Evolutionary conservation across 1,140 invertebrate genomes (phyloP), one percentile per base, ranked within the genome.

Genomic region (Bilobella aurantiaca): DNA sequence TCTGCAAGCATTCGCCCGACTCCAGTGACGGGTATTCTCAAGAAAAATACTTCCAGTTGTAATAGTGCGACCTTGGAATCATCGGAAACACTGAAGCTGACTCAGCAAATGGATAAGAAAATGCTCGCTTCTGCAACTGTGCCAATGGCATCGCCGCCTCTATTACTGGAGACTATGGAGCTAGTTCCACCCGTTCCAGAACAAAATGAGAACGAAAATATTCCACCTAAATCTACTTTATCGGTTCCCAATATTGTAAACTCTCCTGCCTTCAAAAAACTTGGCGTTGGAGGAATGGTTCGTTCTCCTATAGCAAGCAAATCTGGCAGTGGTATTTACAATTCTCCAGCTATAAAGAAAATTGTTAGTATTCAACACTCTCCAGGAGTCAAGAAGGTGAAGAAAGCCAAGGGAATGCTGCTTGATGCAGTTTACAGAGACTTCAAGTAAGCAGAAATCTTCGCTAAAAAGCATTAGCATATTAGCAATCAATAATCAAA

Each of bases 401-500:
- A 46, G 59, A 62, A 62, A 46, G 18, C 34, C 2, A 62, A 66
- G 28, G 59, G 32, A 21, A 61, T 61, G 58, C 29, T 12, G 31
- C 53, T 62, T 53, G 58, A 61, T 37, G 18, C 12, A 23, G 25
- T 32, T 21, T 66, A 62, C 34, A 18, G 23, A 58, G 64, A 65
- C n/a, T 65, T 14, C 32, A 65, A 59, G 64, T 65, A 49, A 65
- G 64, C 27, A 8, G 12, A n/a, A n/a, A n/a, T n/a, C n/a, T n/a
- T n/a, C n/a, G n/a, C n/a, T n/a, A n/a, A n/a, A n/a, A n/a, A n/a
- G n/a, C n/a, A n/a, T n/a, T n/a, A n/a, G n/a, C n/a, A n/a, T n/a
- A n/a, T n/a, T n/a, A 37, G 3, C 46, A 18, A 3, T 14, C 16
- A 8, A 5, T 3, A 37, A 3, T 42, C 30, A 30, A 14, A 42